A percentile compares a stretch with the other conserved stretches of the same genome.
These are phyloP conservation scores for Xanthorhoe spadicearia DNA, from an alignment of 2,888 invertebrate species.

Conservation along the genomic window DNA sequence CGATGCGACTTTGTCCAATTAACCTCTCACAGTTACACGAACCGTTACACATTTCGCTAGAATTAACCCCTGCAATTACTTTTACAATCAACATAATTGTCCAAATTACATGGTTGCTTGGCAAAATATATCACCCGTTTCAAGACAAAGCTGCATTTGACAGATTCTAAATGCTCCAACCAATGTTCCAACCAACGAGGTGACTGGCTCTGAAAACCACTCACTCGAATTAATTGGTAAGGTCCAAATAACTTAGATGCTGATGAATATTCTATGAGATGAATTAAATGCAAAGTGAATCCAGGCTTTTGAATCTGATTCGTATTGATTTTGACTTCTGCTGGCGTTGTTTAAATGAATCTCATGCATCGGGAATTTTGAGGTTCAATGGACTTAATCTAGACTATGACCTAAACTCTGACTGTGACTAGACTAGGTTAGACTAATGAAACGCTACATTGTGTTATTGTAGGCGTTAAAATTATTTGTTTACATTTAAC, in stretches of 20 bases:
- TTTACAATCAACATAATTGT: slow-evolving; percentile 19
- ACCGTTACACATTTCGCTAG: slow-evolving; percentile 2
- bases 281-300: slow-evolving; percentile 29
- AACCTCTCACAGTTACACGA: background rate
- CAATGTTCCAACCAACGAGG: slow-evolving; percentile 28
- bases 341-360: background rate
- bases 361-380: background rate
- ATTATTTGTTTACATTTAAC: no score
- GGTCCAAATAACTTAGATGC: slow-evolving; percentile 32
- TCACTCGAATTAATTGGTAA: slow-evolving; percentile 36
- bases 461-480: no score
- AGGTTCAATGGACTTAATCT: background rate
- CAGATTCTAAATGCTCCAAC: slow-evolving; percentile 34
- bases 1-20: background rate
- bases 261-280: slow-evolving; percentile 37
- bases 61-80: slow-evolving; percentile 16
- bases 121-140: slow-evolving; percentile 24
- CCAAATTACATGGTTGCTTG: slow-evolving; percentile 24
- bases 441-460: background rate
- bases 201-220: slow-evolving; percentile 29
- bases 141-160: slow-evolving; percentile 33
- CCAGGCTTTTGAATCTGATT: slow-evolving; percentile 27
- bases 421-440: background rate
- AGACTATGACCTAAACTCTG: background rate
- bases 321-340: slow-evolving; percentile 30